Evolutionary conservation across 2,113 vertebrate genomes (phyloP).

Genomic region (Onychorhynchus coronatus): DNA sequence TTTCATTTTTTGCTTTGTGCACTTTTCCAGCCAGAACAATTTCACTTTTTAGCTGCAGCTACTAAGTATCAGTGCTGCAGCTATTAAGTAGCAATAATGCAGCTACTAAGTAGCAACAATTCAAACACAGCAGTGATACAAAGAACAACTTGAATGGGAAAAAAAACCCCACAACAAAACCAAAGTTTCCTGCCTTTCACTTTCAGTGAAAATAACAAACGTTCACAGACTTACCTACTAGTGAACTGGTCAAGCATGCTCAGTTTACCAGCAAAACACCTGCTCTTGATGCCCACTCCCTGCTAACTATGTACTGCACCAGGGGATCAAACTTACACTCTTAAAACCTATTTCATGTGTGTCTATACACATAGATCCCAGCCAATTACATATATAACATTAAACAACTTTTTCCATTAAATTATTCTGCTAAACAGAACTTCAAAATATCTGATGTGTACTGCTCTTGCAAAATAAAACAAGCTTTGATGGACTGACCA

Average conservation of each 20-base stretch:
- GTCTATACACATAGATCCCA: fast-evolving
- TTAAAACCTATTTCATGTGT: neutral
- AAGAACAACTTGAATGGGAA: neutral
- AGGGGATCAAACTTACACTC: neutral
- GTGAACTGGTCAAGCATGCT: neutral
- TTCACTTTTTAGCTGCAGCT: neutral
- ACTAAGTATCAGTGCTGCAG: neutral
- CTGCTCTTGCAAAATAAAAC: neutral
- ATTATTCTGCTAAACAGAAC: neutral
- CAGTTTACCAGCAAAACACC: neutral
- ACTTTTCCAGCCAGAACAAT: neutral
- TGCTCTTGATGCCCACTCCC: neutral
- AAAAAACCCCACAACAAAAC: neutral
- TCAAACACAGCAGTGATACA: neutral
- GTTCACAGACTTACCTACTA: neutral
- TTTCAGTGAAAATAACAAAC: neutral
- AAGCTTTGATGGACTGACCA: fast-evolving
- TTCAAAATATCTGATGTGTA: fast-evolving
- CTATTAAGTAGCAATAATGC: neutral
- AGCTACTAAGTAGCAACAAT: neutral
- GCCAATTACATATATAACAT: neutral
- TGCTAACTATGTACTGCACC: neutral
- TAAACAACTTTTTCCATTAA: neutral
- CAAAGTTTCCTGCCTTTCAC: neutral
- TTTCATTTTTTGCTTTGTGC: conserved; percentile 30